Conservation (phyloP, 2,113 vertebrate species). For the Macrotus californicus region DNA sequence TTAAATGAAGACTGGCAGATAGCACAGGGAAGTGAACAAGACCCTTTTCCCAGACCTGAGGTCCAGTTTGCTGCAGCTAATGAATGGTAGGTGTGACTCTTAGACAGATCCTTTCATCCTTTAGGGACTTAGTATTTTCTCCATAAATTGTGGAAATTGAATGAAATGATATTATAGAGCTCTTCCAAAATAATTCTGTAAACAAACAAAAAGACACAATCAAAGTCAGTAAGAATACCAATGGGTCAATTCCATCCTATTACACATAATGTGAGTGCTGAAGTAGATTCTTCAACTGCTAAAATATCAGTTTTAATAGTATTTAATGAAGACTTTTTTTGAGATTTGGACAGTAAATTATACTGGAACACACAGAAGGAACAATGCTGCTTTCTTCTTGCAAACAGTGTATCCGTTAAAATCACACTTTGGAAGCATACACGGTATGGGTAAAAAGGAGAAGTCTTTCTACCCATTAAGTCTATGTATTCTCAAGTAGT, state of each 20-base stretch:
- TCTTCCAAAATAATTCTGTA: neutral
- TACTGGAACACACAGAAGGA: neutral
- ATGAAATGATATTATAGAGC: neutral
- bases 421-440: neutral
- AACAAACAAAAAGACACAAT: neutral
- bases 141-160: neutral
- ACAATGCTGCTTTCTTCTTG: neutral
- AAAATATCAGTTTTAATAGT: neutral
- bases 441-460: neutral
- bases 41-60: neutral
- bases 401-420: neutral
- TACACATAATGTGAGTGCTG: neutral
- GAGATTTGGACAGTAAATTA: neutral
- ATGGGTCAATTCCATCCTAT: neutral
- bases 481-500: neutral
- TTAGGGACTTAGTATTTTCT: neutral
- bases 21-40: neutral
- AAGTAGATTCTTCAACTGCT: neutral
- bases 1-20: slow-evolving; percentile 5
- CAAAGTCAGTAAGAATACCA: neutral
- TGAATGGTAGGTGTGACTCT: neutral
- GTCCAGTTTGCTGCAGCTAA: neutral
- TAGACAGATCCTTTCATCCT: neutral
- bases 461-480: neutral
- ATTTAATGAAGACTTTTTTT: neutral